Evolutionary conservation across 2,113 vertebrate genomes (phyloP), one percentile per base, ranked within the genome.

Genomic region (Syngnathus floridae): DNA sequence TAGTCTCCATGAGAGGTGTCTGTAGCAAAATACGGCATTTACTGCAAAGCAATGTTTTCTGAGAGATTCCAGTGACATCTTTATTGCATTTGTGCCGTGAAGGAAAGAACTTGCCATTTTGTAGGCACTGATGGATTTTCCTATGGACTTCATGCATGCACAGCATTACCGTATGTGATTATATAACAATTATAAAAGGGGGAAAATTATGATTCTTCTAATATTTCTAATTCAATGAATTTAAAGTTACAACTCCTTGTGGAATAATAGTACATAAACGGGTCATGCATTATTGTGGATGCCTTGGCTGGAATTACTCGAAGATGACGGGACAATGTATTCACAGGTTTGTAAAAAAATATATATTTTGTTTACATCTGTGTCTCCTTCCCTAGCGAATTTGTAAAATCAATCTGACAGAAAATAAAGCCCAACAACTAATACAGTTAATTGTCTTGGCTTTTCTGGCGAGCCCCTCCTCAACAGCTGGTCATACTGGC

Each of bases 401-500:
- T 86, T 86, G 89, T 94, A 93, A 94, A 94, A 96, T 95, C 92
- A 95, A 96, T 96, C 92, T 92, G 89, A 91, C 90, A 54, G 74
- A 93, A 95, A 95, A 94, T 93, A 95, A 95, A 95, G 9, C 91
- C 91, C 90, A 90, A 92, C 92, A 93, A 92, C 93, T 94, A 94
- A 93, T 93, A 92, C 91, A 91, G 93, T 94, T 95, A 93, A 94
- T 94, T 95, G 94, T 94, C 94, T 93, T 80, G 88, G 81, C 77
- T 89, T 90, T 88, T 85, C 92, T 93, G 84, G 92, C 92, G 93
- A 93, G 91, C 92, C 91, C 84, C 91, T 87, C 90, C 74, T 92
- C 92, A 98, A 93, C 96, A 98, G 95, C 95, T 99, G 95, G 95
- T 93, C 93, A 87, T 86, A 91, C 92, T 92, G 94, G 92, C 94